Evolutionary conservation across 2,888 invertebrate species (phyloP).

Genomic region (Neuroscelio doddi): DNA sequence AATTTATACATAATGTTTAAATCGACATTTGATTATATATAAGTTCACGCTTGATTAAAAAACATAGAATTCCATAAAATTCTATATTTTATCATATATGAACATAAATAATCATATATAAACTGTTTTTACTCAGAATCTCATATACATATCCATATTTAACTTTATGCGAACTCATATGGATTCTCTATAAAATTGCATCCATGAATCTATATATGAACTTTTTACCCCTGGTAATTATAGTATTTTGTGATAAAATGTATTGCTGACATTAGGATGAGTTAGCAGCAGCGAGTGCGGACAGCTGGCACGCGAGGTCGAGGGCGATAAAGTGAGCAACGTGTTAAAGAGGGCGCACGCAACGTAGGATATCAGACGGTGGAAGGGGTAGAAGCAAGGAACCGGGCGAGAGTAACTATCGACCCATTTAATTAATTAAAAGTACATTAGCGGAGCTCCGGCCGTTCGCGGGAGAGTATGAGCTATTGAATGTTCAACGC

Average conservation of each 20-base stretch:
- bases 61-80: too few species aligned
- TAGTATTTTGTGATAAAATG: conserved; percentile 6
- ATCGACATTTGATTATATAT: too few species aligned
- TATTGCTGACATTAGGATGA: conserved; percentile 57
- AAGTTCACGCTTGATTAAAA: too few species aligned
- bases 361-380: conserved; percentile 26
- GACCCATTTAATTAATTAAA: conserved; percentile 72
- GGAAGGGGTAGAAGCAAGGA: conserved; percentile 26
- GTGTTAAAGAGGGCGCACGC: conserved; percentile 47
- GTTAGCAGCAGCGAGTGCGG: conserved; percentile 66
- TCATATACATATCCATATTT: too few species aligned
- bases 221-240: too few species aligned
- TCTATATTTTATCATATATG: too few species aligned
- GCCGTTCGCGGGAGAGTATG: conserved; percentile 34
- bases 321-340: conserved; percentile 43
- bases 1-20: too few species aligned
- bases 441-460: conserved; percentile 68
- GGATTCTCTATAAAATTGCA: too few species aligned
- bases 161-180: too few species aligned
- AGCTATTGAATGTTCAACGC: conserved; percentile 33
- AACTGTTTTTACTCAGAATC: too few species aligned
- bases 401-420: conserved; percentile 59
- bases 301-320: conserved; percentile 70
- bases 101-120: too few species aligned
- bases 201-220: too few species aligned